Conservation (phyloP, 1,140 invertebrate species). For the Pseudachorutes palmiensis region DNA sequence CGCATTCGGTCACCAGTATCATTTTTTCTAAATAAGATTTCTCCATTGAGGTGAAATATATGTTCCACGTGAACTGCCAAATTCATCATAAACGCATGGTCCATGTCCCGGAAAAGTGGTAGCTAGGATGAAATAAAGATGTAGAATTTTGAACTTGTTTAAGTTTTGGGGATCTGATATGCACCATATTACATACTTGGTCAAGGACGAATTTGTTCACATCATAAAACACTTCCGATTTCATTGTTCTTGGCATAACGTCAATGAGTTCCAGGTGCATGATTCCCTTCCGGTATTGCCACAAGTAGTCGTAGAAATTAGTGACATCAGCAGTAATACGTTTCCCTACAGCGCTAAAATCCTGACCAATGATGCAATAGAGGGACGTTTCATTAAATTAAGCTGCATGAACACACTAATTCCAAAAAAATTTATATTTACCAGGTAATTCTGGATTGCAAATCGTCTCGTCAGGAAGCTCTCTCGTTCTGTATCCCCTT, state of each 20-base stretch:
- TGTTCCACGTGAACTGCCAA: conserved; percentile 28
- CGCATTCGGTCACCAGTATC: conserved; percentile 26
- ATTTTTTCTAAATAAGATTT: conserved; percentile 29
- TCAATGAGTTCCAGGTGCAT: conserved; percentile 28
- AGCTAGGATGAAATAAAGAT: not conserved
- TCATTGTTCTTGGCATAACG: conserved; percentile 28
- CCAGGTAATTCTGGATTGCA: conserved; percentile 30
- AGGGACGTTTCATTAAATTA: not conserved
- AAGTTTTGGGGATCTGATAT: no score
- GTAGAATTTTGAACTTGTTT: no score
- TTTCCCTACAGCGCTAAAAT: conserved; percentile 14
- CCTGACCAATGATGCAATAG: conserved; percentile 1
- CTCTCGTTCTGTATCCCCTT: conserved; percentile 33
- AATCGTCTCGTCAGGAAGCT: conserved; percentile 25
- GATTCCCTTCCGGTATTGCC: conserved; percentile 31
- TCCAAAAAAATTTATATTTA: conserved; percentile 5
- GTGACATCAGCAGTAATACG: conserved; percentile 14
- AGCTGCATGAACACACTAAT: not conserved
- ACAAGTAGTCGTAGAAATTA: conserved; percentile 33
- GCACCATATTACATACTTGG: conserved; percentile 25
- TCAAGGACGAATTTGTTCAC: conserved; percentile 36
- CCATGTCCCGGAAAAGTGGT: conserved; percentile 15
- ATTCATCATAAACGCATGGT: conserved; percentile 32
- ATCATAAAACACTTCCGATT: conserved; percentile 32
- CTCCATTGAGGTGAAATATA: conserved; percentile 27